phyloP scores from a whole-genome alignment of 2,113 vertebrate genomes.

The Morone saxatilis region DNA sequence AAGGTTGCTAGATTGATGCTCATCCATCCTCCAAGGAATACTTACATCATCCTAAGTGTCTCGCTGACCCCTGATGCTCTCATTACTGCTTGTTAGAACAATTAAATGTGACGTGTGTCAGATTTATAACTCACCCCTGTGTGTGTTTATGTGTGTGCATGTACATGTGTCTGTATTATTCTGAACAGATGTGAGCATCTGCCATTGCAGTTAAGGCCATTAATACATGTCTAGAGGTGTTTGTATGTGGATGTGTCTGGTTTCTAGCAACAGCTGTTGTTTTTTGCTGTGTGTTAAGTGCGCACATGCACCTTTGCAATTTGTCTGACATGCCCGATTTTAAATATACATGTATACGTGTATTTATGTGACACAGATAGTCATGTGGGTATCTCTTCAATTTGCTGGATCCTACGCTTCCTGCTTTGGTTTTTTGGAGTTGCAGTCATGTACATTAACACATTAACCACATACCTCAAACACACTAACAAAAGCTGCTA shows the following conservation, averaged over 20 bases:
- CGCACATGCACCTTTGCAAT: slow-evolving; percentile 16
- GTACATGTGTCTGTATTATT: slow-evolving; percentile 48
- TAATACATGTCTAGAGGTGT: slow-evolving; percentile 76
- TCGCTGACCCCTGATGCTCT: slow-evolving; percentile 67
- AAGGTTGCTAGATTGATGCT: slow-evolving; percentile 71
- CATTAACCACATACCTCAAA: neutral
- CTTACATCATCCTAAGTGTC: slow-evolving; percentile 73
- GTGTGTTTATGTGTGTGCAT: slow-evolving; percentile 46
- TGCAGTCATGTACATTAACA: neutral
- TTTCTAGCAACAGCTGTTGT: slow-evolving; percentile 64
- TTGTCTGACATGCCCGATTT: slow-evolving; percentile 14
- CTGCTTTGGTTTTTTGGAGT: neutral
- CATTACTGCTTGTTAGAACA: slow-evolving; percentile 79
- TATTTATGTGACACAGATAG: neutral
- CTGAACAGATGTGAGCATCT: slow-evolving; percentile 78
- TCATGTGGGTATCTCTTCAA: neutral
- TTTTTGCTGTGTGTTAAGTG: slow-evolving; percentile 40
- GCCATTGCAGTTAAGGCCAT: slow-evolving; percentile 69
- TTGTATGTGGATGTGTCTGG: slow-evolving; percentile 63
- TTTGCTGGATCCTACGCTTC: neutral
- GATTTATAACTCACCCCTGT: slow-evolving; percentile 63
- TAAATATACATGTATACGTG: slow-evolving; percentile 28
- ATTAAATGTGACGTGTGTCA: slow-evolving; percentile 75
- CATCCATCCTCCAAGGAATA: slow-evolving; percentile 65
- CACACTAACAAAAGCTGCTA: neutral